Base-by-base conservation (phyloP, 2,797 vertebrate species). In the Falco peregrinus region DNA sequence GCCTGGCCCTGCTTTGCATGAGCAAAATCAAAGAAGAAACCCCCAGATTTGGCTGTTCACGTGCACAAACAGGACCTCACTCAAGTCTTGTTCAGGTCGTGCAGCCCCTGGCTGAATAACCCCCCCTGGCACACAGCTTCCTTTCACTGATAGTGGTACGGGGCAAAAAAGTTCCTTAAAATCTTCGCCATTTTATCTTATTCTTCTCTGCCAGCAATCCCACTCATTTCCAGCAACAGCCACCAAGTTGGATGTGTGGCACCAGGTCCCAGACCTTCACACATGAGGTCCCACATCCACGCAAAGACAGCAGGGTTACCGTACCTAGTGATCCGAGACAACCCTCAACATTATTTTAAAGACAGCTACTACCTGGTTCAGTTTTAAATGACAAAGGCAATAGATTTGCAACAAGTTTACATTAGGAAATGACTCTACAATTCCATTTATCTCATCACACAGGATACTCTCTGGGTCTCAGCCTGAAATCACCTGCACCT, bases 271-370 rank as follows among this genome's bases (percentile, higher is more conserved):
- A 74, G 47, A 18, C 45, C 37, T 57, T 26, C 22, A 33, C 22
- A 6, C 17, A 11, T 1, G 28, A 64, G 41, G 28, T 84, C 13
- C 43, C 43, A 5, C 3, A 0, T 24, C 60, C 6, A 0, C 13
- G 21, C 54, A 50, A 63, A 35, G 31, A 11, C 59, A 20, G 33
- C 26, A 28, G 26, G 24, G 31, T 25, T 22, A 71, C 31, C 25
- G 19, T 22, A 47, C 28, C 60, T 11, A 9, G 26, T 6, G 31
- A 45, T 16, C 18, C 2, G 18, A 71, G 59, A 24, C 37, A 33
- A 26, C 37, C 31, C 35, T 13, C 11, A 26, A 26, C 8, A 1
- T 28, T 16, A 41, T 13, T 41, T 41, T 41, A 37, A 60, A 59
- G 45, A 16, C 43, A 28, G 37, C 10, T 41, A 26, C 25, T 35